Base-by-base conservation (phyloP, 2,797 vertebrate genomes). In the Gymnothorax javanicus region DNA sequence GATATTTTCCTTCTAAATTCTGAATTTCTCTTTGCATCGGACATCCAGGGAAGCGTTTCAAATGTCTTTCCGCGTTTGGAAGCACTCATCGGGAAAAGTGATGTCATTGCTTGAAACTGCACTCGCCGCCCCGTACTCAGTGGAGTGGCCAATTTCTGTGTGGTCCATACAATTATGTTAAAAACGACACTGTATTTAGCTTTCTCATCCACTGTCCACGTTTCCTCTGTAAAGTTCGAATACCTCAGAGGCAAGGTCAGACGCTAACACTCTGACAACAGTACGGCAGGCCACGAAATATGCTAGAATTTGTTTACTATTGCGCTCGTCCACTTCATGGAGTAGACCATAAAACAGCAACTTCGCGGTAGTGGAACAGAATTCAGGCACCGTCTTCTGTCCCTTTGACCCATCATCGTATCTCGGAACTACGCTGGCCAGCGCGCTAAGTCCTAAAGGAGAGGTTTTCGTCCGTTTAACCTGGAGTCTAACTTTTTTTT, bases 71-170 rank as follows among this genome's bases (percentile, higher is more conserved):
- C 87, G 90, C 86, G 85, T 90, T 88, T 73, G 84, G 86, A 88
- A 84, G 82, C 90, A 67, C 79, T 88, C 84, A 84, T 89, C 84
- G 88, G 87, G 88, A 89, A 90, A 89, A 83, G 90, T 90, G 90
- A 90, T 88, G 90, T 90, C 90, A 90, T 88, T 84, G 86, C 87
- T 90, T 89, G 89, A 89, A 90, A 89, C 64, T 85, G 84, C 87
- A 67, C 85, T 86, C 83, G 85, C 85, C 85, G 84, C 88, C 81
- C 67, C 33, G 77, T 75, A 58, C 81, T 87, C 88, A 82, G 86
- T 67, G 84, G 87, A 85, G 84, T 83, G 86, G 84, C 87, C 88
- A 86, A 88, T 87, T 60, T 81, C 84, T 86, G 89, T 77, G 83
- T 85, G 88, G 87, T 88, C 87, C 83, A 64, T 43, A 86, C 82